phyloP scores from a whole-genome alignment of 2,113 vertebrate genomes.

The Alethe castanea region DNA sequence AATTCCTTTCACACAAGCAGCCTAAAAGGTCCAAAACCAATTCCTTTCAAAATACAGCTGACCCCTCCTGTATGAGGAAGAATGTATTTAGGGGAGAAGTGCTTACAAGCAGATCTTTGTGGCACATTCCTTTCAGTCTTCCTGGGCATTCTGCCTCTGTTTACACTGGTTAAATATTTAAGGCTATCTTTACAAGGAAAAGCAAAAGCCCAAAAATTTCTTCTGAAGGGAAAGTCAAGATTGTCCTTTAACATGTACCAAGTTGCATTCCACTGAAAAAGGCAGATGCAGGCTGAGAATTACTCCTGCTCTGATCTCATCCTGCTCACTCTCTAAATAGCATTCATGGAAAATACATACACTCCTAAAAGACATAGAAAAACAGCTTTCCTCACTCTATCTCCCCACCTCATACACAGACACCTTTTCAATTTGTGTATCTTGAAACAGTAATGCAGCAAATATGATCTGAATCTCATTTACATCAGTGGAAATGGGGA shows the following conservation, averaged over 20 bases:
- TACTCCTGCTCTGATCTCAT: conserved; percentile 2
- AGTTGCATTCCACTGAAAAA: neutral
- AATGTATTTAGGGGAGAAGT: neutral
- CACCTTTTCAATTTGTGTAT: neutral
- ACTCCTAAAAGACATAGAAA: neutral
- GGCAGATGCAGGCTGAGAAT: neutral
- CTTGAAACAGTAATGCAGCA: neutral
- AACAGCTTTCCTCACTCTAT: neutral
- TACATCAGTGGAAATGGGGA: neutral
- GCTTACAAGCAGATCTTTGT: neutral
- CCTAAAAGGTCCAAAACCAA: neutral
- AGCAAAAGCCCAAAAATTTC: neutral
- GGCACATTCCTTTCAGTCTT: neutral
- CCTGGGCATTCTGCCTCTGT: conserved; percentile 18
- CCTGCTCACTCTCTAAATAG: neutral
- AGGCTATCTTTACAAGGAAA: conserved; percentile 20
- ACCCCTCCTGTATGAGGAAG: neutral
- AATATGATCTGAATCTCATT: conserved; percentile 23
- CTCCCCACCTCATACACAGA: neutral
- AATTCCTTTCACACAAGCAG: neutral
- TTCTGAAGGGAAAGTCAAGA: neutral
- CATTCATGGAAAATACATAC: neutral
- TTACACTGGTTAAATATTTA: conserved; percentile 28
- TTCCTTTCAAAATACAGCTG: neutral
- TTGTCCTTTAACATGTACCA: neutral